These are phyloP conservation scores for Sicus ferrugineus DNA, from an alignment of 2,888 invertebrate genomes.

Conservation along the genomic window DNA sequence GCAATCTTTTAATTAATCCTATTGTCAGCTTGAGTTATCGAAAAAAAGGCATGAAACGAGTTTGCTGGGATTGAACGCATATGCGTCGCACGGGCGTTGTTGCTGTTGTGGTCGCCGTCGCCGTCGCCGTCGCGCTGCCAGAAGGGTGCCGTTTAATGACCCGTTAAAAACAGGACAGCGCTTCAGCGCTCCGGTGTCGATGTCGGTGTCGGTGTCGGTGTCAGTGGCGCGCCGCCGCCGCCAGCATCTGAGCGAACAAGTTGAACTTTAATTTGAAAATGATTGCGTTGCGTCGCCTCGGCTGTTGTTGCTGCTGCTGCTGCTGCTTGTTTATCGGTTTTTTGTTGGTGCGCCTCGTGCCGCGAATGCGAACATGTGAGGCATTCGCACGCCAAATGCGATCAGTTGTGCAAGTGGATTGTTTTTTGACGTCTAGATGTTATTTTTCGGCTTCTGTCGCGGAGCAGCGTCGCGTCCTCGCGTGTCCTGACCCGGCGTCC, in stretches of 20 bases:
- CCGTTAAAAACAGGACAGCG: conserved; percentile 26
- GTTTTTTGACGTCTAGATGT: conserved; percentile 9
- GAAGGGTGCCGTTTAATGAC: conserved; percentile 36
- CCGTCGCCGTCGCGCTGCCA: not conserved
- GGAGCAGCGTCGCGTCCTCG: not conserved
- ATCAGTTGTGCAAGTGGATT: conserved; percentile 47
- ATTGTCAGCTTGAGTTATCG: conserved; percentile 14
- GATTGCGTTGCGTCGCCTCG: conserved; percentile 9
- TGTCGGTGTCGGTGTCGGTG: conserved; percentile 8
- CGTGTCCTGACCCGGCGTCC: conserved; percentile 19
- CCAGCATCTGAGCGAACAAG: conserved; percentile 7
- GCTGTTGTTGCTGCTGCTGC: conserved; percentile 5
- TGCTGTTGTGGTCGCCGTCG: not conserved
- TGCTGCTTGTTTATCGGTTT: not conserved
- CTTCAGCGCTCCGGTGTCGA: conserved; percentile 14
- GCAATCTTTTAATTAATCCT: conserved; percentile 27
- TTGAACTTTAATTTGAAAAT: conserved; percentile 31
- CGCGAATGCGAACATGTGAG: conserved; percentile 47
- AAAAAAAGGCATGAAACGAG: conserved; percentile 25
- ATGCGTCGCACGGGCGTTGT: conserved; percentile 3
- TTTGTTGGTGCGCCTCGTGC: not conserved
- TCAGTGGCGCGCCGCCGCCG: conserved; percentile 9
- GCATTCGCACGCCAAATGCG: conserved; percentile 45
- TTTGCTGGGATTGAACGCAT: conserved; percentile 32
- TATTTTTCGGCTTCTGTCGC: conserved; percentile 5